A percentile compares a stretch with the other conserved stretches of the same genome.
Evolutionary conservation across 2,797 vertebrate genomes (phyloP).

Genomic region (Poecilia velifera): DNA sequence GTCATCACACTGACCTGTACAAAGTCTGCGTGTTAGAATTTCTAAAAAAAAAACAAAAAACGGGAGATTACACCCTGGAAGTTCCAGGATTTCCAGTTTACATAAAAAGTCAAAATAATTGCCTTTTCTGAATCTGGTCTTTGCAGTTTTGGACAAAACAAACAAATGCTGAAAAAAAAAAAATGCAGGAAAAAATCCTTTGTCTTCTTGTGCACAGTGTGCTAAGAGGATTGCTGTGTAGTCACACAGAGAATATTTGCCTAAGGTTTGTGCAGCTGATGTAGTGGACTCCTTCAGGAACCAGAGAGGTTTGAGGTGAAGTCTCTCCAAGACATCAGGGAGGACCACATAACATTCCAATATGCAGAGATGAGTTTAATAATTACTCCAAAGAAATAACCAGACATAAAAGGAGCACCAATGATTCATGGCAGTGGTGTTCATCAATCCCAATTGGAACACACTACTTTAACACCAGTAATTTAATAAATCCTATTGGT

Average conservation of each 20-base stretch:
- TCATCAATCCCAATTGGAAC: slow-evolving; percentile 52
- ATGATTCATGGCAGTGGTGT: slow-evolving; percentile 57
- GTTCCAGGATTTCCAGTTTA: slow-evolving; percentile 17
- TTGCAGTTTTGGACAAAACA: slow-evolving; percentile 9
- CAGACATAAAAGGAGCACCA: slow-evolving; percentile 35
- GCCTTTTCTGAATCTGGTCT: not conserved
- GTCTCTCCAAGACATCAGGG: slow-evolving; percentile 36
- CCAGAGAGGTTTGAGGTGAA: slow-evolving; percentile 32
- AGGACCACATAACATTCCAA: slow-evolving; percentile 48
- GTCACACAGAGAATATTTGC: slow-evolving; percentile 14
- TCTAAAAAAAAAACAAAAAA: not conserved
- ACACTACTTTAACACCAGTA: slow-evolving; percentile 60
- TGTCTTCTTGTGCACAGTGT: slow-evolving; percentile 1
- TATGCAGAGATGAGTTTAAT: slow-evolving; percentile 61
- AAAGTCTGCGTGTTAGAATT: slow-evolving; percentile 19
- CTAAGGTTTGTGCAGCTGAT: slow-evolving; percentile 13
- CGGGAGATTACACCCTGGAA: slow-evolving; percentile 4
- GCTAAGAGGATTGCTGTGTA: slow-evolving; percentile 35
- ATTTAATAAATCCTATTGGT: slow-evolving; percentile 56
- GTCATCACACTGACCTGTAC: slow-evolving; percentile 15
- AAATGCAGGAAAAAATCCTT: slow-evolving; percentile 2
- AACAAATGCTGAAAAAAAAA: slow-evolving; percentile 11
- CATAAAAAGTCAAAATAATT: not conserved
- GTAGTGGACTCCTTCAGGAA: slow-evolving; percentile 23
- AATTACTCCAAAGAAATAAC: slow-evolving; percentile 51